Base-by-base conservation (phyloP, 2,797 vertebrate genomes). In the Acanthornis magna region DNA sequence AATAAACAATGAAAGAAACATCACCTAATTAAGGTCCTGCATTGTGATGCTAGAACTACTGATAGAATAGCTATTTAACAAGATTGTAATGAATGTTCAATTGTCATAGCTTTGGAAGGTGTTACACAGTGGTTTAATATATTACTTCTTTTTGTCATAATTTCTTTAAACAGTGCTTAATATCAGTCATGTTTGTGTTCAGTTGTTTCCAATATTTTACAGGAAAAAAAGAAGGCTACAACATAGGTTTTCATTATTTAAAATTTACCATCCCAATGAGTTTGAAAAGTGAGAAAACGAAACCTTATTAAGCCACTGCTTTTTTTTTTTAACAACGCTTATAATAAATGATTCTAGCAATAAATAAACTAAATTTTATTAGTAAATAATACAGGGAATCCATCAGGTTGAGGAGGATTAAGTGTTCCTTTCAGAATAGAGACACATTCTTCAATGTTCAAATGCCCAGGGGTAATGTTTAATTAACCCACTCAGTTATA, bases 11-110 rank as follows among this genome's bases (percentile, higher is more conserved):
- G 83, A 94, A 91, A 92, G 72, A 82, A 68, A 85, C 72, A 91
- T 96, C 42, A 96, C 78, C 96, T 97, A 97, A 97, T 97, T 97
- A 97, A 97, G 94, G 42, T 60, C 63, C 78, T 65, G 51, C 29
- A 73, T 84, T 92, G 91, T 67, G 88, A 67, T 58, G 71, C 27
- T 82, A 75, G 60, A 81, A 21, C 12, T 93, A 80, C 68, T 87
- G 79, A 47, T 45, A 93, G 58, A 88, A 72, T 12, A 95, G 58
- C 32, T 78, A 58, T 54, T 79, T 95, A 97, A 95, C 55, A 81
- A 91, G 42, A 58, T 18, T 43, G 23, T 74, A 94, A 82, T 54
- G 76, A 89, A 85, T 43, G 71, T 67, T 66, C 34, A 45, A 9
- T 71, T 95, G 53, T 86, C 54, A 80, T 48, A 68, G 55, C 81